Base-by-base conservation (phyloP, 2,797 vertebrate genomes). In the Darevskia mixta region DNA sequence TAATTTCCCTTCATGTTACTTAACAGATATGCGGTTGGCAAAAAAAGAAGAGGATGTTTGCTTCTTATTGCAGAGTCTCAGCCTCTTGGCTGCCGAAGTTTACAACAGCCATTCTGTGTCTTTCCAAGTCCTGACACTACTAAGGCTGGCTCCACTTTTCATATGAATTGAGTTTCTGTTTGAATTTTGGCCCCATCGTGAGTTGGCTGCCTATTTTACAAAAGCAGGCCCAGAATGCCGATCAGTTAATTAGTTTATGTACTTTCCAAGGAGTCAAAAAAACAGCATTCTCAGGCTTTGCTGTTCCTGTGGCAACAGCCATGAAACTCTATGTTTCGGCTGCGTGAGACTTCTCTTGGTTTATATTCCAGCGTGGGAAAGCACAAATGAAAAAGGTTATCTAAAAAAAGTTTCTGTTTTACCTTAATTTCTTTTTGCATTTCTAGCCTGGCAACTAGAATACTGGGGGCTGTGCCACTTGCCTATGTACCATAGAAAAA, bases 171-270 rank as follows among this genome's bases (percentile, higher is more conserved):
- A 67, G 83, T 88, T 93, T 91, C 92, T 95, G 89, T 95, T 94
- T 93, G 89, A 94, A 86, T 94, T 88, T 91, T 94, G 92, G 92
- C 91, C 92, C 90, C 79, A 86, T 88, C 85, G 35, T 3, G 87
- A 91, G 85, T 58, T 95, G 94, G 92, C 93, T 93, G 93, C 90
- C 94, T 91, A 88, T 91, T 95, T 95, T 64, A 89, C 76, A 86
- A 92, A 83, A 88, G 73, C 90, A 89, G 90, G 87, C 89, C 18
- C 88, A 55, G 93, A 95, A 94, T 92, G 94, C 66, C 94, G 92
- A 95, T 43, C 86, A 95, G 93, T 90, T 95, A 93, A 96, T 95
- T 94, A 92, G 88, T 92, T 95, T 89, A 77, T 82, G 55, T 91
- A 86, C 86, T 93, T 87, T 85, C 86, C 92, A 86, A 94, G 69